Base-by-base conservation (phyloP, 2,797 vertebrate genomes). In the Yasuhikotakia modesta region DNA sequence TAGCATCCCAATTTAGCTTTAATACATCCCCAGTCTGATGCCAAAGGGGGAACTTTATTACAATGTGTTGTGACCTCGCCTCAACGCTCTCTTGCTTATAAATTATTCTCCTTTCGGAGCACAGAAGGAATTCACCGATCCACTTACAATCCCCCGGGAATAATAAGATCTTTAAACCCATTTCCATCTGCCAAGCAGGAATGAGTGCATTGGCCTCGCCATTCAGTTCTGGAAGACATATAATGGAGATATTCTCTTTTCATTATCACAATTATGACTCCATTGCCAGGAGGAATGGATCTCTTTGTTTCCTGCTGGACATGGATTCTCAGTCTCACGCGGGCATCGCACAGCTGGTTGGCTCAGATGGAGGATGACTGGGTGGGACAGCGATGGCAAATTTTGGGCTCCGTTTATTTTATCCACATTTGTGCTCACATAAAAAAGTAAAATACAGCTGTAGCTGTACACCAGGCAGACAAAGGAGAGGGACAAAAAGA, bases 1-100 rank as follows among this genome's bases (percentile, higher is more conserved):
- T 87, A 77, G 71, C 61, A 83, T 80, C 70, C 70, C 78, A 81
- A 83, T 85, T 80, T 64, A 17, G 55, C 48, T 81, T 73, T 71
- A 70, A 81, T 83, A 83, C 75, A 77, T 30, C 75, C 35, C 16
- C 32, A 32, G 70, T 17, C 35, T 60, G n/a, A 10, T 46, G 73
- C 60, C 50, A 39, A 58, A 70, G 43, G 43, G 45, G 32, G 22
- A 22, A 63, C 78, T 75, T 78, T 80, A 84, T 78, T 75, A 71
- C 77, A 80, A 32, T 50, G 52, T 66, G 55, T 66, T 45, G 5
- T 5, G 22, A 69, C 60, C 77, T 78, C 48, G 21, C 58, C 79
- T 81, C 72, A 73, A 60, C 17, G 55, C 68, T 63, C 30, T 12
- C 63, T 48, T 35, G 53, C 53, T 77, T 61, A 81, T 78, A 68